A percentile compares a stretch with the other conserved stretches of the same genome.
Evolutionary conservation across 2,113 vertebrate species (phyloP).

Genomic region (Phyllostomus discolor): DNA sequence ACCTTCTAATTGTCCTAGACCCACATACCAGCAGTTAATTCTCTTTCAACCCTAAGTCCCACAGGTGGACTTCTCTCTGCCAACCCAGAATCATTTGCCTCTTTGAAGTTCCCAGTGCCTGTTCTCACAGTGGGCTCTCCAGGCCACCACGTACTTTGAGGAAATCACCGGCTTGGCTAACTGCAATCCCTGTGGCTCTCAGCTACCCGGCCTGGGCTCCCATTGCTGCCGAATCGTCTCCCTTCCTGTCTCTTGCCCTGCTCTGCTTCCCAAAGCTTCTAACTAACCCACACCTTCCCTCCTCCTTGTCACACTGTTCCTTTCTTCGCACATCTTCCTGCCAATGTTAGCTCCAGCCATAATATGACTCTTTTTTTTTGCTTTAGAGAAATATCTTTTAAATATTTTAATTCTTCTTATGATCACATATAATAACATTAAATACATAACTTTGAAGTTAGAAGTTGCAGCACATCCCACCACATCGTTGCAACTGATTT

Average conservation of each 20-base stretch:
- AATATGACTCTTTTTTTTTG: not conserved
- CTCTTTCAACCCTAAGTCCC: not conserved
- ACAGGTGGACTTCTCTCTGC: not conserved
- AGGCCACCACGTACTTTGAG: not conserved
- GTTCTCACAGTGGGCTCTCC: not conserved
- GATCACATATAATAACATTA: not conserved
- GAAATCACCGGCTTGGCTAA: not conserved
- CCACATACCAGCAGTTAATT: not conserved
- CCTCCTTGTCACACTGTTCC: not conserved
- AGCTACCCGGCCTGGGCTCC: not conserved
- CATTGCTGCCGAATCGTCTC: not conserved
- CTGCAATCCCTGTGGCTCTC: not conserved
- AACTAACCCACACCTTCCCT: not conserved
- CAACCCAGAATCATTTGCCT: not conserved
- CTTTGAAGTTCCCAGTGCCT: not conserved
- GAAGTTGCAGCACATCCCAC: not conserved
- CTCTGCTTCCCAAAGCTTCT: not conserved
- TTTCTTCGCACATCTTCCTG: not conserved
- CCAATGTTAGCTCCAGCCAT: not conserved
- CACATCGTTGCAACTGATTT: not conserved
- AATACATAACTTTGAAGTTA: not conserved
- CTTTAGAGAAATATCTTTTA: not conserved
- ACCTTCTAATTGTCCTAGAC: not conserved
- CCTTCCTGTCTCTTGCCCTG: not conserved
- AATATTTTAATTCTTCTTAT: conserved; percentile 3